Base-by-base conservation (phyloP, 2,113 vertebrate genomes). In the Spermophilus dauricus region DNA sequence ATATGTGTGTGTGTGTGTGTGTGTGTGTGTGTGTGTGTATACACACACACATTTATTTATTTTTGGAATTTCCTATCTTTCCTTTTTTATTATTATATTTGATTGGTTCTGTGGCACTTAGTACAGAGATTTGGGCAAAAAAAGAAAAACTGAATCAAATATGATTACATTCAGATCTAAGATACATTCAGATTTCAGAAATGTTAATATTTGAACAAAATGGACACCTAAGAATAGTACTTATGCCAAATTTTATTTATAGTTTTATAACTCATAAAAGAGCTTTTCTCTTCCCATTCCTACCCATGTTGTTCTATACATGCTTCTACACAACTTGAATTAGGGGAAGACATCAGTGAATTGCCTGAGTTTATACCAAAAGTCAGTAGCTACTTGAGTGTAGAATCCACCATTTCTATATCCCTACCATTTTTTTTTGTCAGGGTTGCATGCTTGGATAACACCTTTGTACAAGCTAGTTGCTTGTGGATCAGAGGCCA, bases 201-300 rank as follows among this genome's bases (percentile, higher is more conserved):
- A 94, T 93, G 65, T 92, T 85, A 80, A 89, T 48, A 30, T 85
- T 51, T 84, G 20, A 80, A 78, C 73, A 72, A 89, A 93, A 37
- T 22, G 37, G 9, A 58, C n/a, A 37, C 53, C 45, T 86, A 72
- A 86, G 28, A 92, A 39, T 86, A 28, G 72, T 61, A 86, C 10
- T 85, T 32, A 67, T 73, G 42, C 12, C 67, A 89, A 75, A 22
- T 56, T 88, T 88, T 81, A n/a, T 81, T 63, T 86, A 76, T n/a
- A 51, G 51, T 86, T 72, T 90, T 89, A n/a, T 61, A 77, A 48
- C 51, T 90, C 39, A 77, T 22, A 4, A 63, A 56, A 65, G 24
- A 51, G 14, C 20, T 53, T 86, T 91, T n/a, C n/a, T 56, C 45
- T 70, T 63, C 8, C 20, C 22, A 67, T 53, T 42, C 53, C n/a